Evolutionary conservation across 1,140 invertebrate genomes (phyloP).

Genomic region (Atta colombica): DNA sequence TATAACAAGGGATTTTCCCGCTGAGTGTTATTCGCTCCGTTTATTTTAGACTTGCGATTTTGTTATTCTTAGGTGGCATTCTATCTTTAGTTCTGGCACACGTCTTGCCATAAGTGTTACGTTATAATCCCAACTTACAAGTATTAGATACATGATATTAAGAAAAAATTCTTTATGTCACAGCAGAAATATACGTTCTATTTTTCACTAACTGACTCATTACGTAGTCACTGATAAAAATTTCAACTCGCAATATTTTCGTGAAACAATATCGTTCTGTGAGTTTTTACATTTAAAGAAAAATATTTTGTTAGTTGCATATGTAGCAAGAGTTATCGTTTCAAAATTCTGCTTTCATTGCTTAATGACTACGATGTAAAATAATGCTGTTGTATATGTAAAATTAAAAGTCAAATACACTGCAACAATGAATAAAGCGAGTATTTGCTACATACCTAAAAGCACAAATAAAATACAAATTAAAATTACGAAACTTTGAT

Average conservation of each 20-base stretch:
- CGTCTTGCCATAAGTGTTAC: constrained; percentile 67
- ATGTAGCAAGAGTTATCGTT: constrained; percentile 32
- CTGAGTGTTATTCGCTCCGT: constrained; percentile 62
- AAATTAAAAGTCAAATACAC: constrained; percentile 34
- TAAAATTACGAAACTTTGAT: background rate
- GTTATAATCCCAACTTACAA: constrained; percentile 61
- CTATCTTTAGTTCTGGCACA: constrained; percentile 70
- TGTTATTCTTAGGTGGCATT: constrained; percentile 70
- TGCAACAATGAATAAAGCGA: constrained; percentile 38
- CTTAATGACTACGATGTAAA: constrained; percentile 46
- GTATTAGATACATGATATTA: constrained; percentile 44
- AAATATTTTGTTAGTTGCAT: constrained; percentile 39
- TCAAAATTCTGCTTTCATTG: constrained; percentile 55
- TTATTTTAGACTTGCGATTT: constrained; percentile 71
- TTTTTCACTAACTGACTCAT: constrained; percentile 49
- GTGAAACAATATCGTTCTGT: constrained; percentile 21
- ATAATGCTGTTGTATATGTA: constrained; percentile 23
- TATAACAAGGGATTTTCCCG: constrained; percentile 58
- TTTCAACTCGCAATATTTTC: constrained; percentile 24
- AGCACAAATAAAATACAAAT: background rate
- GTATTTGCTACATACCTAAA: background rate
- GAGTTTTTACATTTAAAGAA: constrained; percentile 27
- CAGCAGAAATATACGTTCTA: background rate
- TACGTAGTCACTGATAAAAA: constrained; percentile 20
- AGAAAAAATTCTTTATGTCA: constrained; percentile 47